Percentiles rank a stretch among this genome's conserved stretches.
Evolutionary conservation across 2,888 invertebrate species (phyloP).

Genomic region (Hesperia comma): DNA sequence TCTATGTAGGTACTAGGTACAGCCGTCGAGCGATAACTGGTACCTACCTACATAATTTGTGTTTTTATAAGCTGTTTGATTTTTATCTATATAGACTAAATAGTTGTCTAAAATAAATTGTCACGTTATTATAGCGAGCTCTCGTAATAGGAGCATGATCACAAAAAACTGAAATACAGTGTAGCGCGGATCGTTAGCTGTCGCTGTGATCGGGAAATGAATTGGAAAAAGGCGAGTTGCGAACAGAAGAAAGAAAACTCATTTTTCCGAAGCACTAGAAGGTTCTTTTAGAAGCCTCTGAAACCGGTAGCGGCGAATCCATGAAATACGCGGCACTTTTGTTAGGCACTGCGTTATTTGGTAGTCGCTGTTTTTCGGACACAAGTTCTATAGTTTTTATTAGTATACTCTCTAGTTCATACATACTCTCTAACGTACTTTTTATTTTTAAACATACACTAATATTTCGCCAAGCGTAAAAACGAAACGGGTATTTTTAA

Average conservation of each 20-base stretch:
- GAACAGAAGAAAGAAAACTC: constrained; percentile 53
- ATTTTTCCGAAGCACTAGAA: constrained; percentile 52
- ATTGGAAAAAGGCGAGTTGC: constrained; percentile 49
- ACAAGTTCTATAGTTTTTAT: too few relatives aligned
- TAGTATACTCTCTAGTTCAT: too few relatives aligned
- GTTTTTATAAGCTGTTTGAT: too few relatives aligned
- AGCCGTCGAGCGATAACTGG: too few relatives aligned
- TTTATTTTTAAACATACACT: too few relatives aligned
- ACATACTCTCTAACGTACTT: too few relatives aligned
- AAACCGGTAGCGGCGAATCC: constrained; percentile 48
- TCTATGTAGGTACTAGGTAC: neutral
- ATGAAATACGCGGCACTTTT: constrained; percentile 50
- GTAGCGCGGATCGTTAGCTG: constrained; percentile 41
- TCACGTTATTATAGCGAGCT: neutral
- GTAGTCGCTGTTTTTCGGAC: too few relatives aligned
- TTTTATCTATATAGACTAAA: too few relatives aligned
- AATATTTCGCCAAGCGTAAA: too few relatives aligned
- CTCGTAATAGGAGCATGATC: neutral
- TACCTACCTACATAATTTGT: too few relatives aligned
- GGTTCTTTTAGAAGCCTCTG: constrained; percentile 43
- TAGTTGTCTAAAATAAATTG: neutral
- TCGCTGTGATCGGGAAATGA: constrained; percentile 44
- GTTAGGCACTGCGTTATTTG: constrained; percentile 32
- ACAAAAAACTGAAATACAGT: constrained; percentile 32
- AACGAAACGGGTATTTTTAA: too few relatives aligned